Percentiles rank a stretch among this genome's conserved stretches.
phyloP scores from a whole-genome alignment of 2,888 invertebrate species.

The Stenchaetothrips biformis region DNA sequence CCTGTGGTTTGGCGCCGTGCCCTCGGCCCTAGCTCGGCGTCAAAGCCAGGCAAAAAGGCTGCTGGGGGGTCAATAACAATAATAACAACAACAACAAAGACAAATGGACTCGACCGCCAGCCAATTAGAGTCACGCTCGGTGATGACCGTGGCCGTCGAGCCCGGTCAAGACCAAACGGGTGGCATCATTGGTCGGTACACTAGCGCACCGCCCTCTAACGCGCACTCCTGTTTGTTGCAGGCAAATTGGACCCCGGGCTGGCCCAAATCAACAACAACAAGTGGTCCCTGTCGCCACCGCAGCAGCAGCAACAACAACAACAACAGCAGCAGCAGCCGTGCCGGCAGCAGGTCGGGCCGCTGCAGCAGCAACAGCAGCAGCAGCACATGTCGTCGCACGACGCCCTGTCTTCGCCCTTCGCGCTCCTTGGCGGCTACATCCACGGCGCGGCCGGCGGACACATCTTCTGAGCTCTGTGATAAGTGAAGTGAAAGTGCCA shows the following conservation, averaged over 20 bases:
- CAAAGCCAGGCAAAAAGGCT: neutral
- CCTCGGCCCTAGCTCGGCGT: neutral
- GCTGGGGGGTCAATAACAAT: too few relatives aligned
- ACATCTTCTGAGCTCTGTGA: neutral
- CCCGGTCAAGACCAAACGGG: too few relatives aligned
- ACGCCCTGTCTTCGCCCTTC: neutral
- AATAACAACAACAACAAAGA: too few relatives aligned
- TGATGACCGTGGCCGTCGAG: too few relatives aligned
- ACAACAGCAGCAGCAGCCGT: neutral
- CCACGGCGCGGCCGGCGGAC: neutral
- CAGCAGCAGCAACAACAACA: neutral
- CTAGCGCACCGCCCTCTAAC: too few relatives aligned
- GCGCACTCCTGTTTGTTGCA: neutral
- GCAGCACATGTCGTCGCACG: neutral
- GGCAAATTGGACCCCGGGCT: neutral
- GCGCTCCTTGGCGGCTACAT: neutral
- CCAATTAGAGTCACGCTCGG: too few relatives aligned
- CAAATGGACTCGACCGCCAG: too few relatives aligned
- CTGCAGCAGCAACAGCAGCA: neutral
- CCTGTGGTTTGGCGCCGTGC: neutral
- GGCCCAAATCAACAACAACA: constrained; percentile 14
- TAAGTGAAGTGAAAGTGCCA: too few relatives aligned
- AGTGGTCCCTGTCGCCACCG: neutral
- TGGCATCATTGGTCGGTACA: too few relatives aligned
- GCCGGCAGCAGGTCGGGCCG: neutral